Base-by-base conservation (phyloP, 2,888 invertebrate species). In the Philopedon plagiatum region DNA sequence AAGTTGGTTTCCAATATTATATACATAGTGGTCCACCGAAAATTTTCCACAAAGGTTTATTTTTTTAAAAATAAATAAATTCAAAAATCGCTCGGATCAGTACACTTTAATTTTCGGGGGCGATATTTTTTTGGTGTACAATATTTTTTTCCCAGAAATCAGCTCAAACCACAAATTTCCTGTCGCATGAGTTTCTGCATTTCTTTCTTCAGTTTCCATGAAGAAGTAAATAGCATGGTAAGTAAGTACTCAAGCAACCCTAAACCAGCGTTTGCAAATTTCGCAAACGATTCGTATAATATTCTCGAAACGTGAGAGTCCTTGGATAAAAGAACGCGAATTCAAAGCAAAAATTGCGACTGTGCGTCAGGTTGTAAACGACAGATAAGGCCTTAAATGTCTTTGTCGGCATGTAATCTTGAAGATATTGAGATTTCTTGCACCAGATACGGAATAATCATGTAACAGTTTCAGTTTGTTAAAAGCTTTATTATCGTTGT, bases 371-470 rank as follows among this genome's bases (percentile, higher is more conserved):
- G 61, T 29, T 29, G 46, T 44, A 32, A 44, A 15, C 1, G 61
- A 11, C 15, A 32, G 61, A 61, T 61, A 60, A 61, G 37, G 51
- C 29, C 15, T 54, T 18, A 29, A 54, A 54, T 54, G 51, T 29
- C 29, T 54, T 54, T 54, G 51, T 51, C 26, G 51, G 51, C 11
- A 26, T 51, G 51, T 29, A 13, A 51, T 51, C 26, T 51, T 26
- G 0, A 26, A 26, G 26, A 26, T 51, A 51, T 51, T 51, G 26
- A 26, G 51, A 51, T 51, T 51, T 51, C 13, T 51, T 13, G 21
- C 29, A 26, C 21, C 51, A 13, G 51, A 51, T 51, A 29, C 13
- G 13, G 26, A 51, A 23, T 26, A n/a, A 26, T 26, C n/a, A n/a
- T n/a, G n/a, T n/a, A n/a, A n/a, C n/a, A n/a, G n/a, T n/a, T n/a